Conservation (phyloP, 2,797 vertebrate genomes). For the Ctenosaura bakeri region DNA sequence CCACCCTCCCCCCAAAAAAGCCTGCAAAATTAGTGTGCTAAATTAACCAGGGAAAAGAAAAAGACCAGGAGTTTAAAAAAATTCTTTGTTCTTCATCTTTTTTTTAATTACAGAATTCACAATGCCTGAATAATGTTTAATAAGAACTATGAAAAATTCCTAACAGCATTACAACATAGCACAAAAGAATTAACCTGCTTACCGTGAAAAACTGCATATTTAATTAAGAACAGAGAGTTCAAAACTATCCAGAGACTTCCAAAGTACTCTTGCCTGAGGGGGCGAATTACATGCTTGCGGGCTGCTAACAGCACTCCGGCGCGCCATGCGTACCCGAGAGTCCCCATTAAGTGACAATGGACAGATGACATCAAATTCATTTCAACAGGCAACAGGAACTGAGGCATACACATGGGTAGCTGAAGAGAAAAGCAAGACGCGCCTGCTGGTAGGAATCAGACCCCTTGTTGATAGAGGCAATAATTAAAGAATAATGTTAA, state of each 20-base stretch:
- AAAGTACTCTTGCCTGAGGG: conserved; percentile 87
- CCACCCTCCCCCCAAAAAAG: conserved; percentile 63
- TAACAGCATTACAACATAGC: conserved; percentile 90
- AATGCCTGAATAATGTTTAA: conserved; percentile 90
- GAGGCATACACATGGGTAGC: conserved; percentile 82
- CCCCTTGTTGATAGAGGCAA: conserved; percentile 87
- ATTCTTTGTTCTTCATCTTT: conserved; percentile 91
- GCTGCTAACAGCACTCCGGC: conserved; percentile 89
- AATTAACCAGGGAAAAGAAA: conserved; percentile 88
- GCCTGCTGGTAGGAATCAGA: conserved; percentile 86
- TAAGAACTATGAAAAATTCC: conserved; percentile 84
- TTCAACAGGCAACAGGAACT: conserved; percentile 83
- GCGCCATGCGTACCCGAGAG: conserved; percentile 88
- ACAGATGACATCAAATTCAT: conserved; percentile 90
- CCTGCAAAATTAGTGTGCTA: conserved; percentile 95
- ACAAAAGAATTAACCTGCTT: conserved; percentile 93
- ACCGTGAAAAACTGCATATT: conserved; percentile 95
- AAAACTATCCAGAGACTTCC: conserved; percentile 90
- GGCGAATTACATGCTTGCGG: conserved; percentile 90
- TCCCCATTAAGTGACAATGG: conserved; percentile 89
- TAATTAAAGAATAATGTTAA: conserved; percentile 91
- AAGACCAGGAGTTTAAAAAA: conserved; percentile 44
- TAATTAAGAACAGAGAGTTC: conserved; percentile 96
- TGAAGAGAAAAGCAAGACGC: conserved; percentile 76
- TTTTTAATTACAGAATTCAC: conserved; percentile 91